Conservation (phyloP, 2,797 vertebrate species). For the Leptodactylus fallax region DNA sequence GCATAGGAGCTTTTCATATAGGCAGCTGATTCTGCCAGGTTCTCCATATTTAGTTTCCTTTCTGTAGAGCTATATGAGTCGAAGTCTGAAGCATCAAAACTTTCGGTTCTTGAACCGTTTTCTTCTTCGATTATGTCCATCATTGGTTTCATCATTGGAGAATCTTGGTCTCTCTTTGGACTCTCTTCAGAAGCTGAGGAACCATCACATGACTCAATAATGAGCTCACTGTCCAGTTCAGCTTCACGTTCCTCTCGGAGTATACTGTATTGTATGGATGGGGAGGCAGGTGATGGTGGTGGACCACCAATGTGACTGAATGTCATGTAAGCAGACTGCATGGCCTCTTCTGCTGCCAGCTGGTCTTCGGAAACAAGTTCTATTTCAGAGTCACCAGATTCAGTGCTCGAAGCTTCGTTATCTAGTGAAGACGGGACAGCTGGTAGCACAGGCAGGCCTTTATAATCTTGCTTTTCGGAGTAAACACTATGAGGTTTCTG, state of each 20-base stretch:
- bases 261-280: constrained; percentile 92
- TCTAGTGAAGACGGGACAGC: constrained; percentile 71
- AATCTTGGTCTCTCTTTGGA: constrained; percentile 93
- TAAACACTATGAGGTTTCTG: constrained; percentile 48
- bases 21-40: constrained; percentile 68
- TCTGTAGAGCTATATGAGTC: constrained; percentile 69
- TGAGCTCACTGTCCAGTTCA: constrained; percentile 96
- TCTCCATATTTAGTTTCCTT: constrained; percentile 73
- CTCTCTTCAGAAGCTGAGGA: constrained; percentile 94
- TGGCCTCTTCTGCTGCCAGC: constrained; percentile 73
- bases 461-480: constrained; percentile 66
- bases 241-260: constrained; percentile 96
- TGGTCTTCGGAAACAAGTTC: constrained; percentile 95
- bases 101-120: constrained; percentile 73
- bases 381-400: constrained; percentile 96
- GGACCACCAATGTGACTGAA: constrained; percentile 83
- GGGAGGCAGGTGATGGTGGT: constrained; percentile 77
- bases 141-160: constrained; percentile 80
- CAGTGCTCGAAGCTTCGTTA: constrained; percentile 87
- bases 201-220: constrained; percentile 89
- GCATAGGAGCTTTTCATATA: constrained; percentile 75
- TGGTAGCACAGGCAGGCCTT: constrained; percentile 65
- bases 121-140: constrained; percentile 79
- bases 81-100: constrained; percentile 68
- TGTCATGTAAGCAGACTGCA: constrained; percentile 81